Base-by-base conservation (phyloP, 2,888 invertebrate genomes). In the Augiades crinisus region DNA sequence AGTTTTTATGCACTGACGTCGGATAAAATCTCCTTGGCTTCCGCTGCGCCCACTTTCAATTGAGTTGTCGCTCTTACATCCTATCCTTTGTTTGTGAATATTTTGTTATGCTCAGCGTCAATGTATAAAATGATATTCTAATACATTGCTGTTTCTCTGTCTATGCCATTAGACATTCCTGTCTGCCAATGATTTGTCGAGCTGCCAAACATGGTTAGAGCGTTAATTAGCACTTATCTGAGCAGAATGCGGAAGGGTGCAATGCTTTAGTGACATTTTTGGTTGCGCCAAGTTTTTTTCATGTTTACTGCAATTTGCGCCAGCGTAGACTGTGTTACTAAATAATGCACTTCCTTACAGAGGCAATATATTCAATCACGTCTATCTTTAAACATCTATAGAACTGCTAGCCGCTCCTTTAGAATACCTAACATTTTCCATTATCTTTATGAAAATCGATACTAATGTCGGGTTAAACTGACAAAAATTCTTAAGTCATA, bases 11-110 rank as follows among this genome's bases (percentile, higher is more conserved):
- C 30, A 44, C 14, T 22, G 50, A 36, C 34, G 45, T 46, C 34
- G 45, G 45, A 46, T 46, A 46, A 46, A 46, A 34, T 46, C 45
- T 46, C 45, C 14, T 34, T 12, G 3, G 45, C 50, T 44, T 50
- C 50, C 50, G 50, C 27, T 30, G 50, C 50, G 50, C 50, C 50
- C 50, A 50, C 50, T 50, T 44, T 44, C 50, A 50, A 50, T 50
- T 50, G 50, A 50, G 30, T 43, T 37, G 50, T 50, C 50, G 34
- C 50, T 43, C 43, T 36, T 43, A 43, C 50, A 50, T 50, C 50
- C 50, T 36, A 50, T 24, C 36, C 45, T 46, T 46, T 46, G 45
- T 45, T 45, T 33, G 33, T 13, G 19, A 17, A 30, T 47, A 30
- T 47, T n/a, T 17, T 30, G 34, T 45, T 13, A 33, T 44, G 36